Evolutionary conservation across 1,140 invertebrate genomes (phyloP), one percentile per base, ranked within the genome.

Genomic region (Rhynchophorus ferrugineus): DNA sequence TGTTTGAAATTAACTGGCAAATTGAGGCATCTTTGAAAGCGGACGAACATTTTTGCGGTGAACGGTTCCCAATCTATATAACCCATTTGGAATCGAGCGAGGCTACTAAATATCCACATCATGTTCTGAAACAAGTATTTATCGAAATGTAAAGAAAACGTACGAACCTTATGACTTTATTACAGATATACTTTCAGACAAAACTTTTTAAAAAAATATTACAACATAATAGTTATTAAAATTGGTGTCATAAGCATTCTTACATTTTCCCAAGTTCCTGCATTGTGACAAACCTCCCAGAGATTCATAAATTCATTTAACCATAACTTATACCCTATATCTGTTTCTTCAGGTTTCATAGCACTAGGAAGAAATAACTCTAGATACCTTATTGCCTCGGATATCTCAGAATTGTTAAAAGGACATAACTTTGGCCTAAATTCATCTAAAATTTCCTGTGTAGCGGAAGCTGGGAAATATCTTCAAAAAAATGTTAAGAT

Each of bases 21-120:
- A 63, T 86, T 83, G 39, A 94, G 79, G 42, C 78, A 80, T 42
- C 83, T 75, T 34, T 91, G 66, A 59, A 95, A 82, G 57, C 84
- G 77, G 3, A 82, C 83, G 65, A 91, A 95, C 73, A 96, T 88
- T 49, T 83, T 72, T 0, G 88, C 82, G 22, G 91, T 75, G 63
- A 90, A 78, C 0, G 86, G 85, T 50, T 83, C 80, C 91, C 91
- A 97, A 61, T 96, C 82, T 45, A 96, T 83, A 34, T 84, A 82
- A 1, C 92, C 91, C 49, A 91, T 82, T 67, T 86, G 90, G 53
- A 80, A 73, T 49, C 73, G 72, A 1, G 90, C 83, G 3, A 93
- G 67, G 49, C 79, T 76, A 1, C 85, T 76, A 65, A 95, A 83
- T 24, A 93, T 67, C 49, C 73, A 74, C 66, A 89, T 79, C 57